Conservation (phyloP, 1,140 invertebrate genomes). For the Bombus breviceps region DNA sequence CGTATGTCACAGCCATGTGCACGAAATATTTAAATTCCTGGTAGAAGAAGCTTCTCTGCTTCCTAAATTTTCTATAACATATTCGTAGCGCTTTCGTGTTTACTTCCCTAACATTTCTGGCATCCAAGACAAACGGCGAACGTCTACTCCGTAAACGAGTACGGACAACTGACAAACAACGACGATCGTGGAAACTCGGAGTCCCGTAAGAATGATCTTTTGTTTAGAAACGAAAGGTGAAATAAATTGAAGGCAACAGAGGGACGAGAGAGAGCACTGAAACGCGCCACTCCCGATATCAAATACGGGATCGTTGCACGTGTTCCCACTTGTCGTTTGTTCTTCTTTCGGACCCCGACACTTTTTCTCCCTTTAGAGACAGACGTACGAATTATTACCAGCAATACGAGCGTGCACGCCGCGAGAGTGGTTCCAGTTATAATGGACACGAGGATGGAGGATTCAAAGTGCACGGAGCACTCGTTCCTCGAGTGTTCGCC, state of each 20-base stretch:
- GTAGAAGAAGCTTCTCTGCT: not conserved
- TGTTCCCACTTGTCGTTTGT: constrained; percentile 58
- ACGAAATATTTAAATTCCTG: not conserved
- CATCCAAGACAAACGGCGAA: not conserved
- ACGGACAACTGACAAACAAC: not conserved
- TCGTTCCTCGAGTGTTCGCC: constrained; percentile 44
- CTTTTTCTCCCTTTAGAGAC: constrained; percentile 37
- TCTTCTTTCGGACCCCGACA: constrained; percentile 41
- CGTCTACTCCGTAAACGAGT: not conserved
- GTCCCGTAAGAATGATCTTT: constrained; percentile 33
- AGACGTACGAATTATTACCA: constrained; percentile 64
- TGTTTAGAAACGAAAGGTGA: constrained; percentile 45
- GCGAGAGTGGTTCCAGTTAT: constrained; percentile 51
- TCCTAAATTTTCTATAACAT: not conserved
- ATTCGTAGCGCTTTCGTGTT: not conserved
- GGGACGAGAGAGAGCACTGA: constrained; percentile 8
- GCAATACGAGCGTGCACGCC: constrained; percentile 43
- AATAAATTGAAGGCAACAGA: constrained; percentile 45
- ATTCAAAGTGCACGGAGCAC: constrained; percentile 50
- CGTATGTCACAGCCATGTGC: too few species aligned
- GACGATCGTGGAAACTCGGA: not conserved
- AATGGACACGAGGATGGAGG: constrained; percentile 56
- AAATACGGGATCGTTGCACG: constrained; percentile 59
- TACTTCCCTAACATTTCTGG: not conserved
- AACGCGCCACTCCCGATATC: constrained; percentile 42